Evolutionary conservation across 2,888 invertebrate species (phyloP).

Genomic region (Eristalinus sepulchralis): DNA sequence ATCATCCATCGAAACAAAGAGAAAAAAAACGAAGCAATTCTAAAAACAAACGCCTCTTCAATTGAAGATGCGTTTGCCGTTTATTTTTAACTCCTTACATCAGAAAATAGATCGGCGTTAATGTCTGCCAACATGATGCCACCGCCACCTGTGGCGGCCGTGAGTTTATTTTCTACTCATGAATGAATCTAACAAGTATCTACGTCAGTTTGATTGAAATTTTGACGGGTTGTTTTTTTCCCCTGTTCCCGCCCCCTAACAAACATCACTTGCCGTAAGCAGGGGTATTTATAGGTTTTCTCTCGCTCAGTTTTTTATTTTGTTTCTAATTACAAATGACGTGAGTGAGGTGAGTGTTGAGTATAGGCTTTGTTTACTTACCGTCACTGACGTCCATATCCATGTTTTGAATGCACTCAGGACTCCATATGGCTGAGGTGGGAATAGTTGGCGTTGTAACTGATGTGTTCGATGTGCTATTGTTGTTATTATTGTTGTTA

Average conservation of each 20-base stretch:
- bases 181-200: conserved; percentile 34
- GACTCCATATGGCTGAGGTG: conserved; percentile 73
- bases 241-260: not conserved
- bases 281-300: not conserved
- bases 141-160: conserved; percentile 26
- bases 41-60: conserved; percentile 40
- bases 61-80: conserved; percentile 16
- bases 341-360: not conserved
- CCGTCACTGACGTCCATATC: conserved; percentile 78
- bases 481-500: conserved; percentile 41
- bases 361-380: conserved; percentile 64
- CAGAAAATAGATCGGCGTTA: conserved; percentile 47
- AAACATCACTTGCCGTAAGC: conserved; percentile 12
- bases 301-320: not conserved
- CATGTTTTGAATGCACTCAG: conserved; percentile 74
- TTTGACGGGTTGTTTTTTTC: conserved; percentile 13
- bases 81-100: conserved; percentile 61
- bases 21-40: not conserved
- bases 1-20: not conserved
- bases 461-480: conserved; percentile 55
- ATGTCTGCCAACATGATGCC: not conserved
- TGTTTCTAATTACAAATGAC: conserved; percentile 25
- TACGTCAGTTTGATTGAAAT: conserved; percentile 22
- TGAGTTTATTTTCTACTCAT: conserved; percentile 41
- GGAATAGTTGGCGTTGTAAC: conserved; percentile 75